Percentiles rank a stretch among this genome's conserved stretches.
Evolutionary conservation across 2,113 vertebrate species (phyloP).

Genomic region (Morone chrysops): DNA sequence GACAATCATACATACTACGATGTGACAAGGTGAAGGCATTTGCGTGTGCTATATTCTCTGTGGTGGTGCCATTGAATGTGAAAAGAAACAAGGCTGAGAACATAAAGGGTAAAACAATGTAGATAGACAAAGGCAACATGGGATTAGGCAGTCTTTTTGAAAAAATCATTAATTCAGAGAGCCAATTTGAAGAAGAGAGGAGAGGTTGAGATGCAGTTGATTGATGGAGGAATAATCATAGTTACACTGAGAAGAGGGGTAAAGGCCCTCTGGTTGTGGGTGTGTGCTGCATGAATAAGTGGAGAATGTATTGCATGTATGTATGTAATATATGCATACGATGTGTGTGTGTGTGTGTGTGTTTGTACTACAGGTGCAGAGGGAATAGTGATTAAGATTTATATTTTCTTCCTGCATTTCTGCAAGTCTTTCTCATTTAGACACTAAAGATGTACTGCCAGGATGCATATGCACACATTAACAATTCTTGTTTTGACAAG

Average conservation of each 20-base stretch:
- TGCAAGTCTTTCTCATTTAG: conserved; percentile 31
- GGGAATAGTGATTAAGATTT: conserved; percentile 34
- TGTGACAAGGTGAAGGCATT: conserved; percentile 32
- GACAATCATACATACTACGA: neutral
- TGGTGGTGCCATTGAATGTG: neutral
- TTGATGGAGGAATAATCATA: conserved; percentile 38
- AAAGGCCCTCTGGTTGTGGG: conserved; percentile 8
- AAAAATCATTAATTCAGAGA: conserved; percentile 32
- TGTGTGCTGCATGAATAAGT: conserved; percentile 23
- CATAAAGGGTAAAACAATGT: neutral
- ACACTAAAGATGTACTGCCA: conserved; percentile 3
- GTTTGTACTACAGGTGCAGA: neutral
- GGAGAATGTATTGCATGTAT: conserved; percentile 3
- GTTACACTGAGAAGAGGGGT: conserved; percentile 21
- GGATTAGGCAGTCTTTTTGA: conserved; percentile 14
- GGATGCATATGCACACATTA: neutral
- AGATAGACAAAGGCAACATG: conserved; percentile 17
- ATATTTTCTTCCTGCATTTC: conserved; percentile 12
- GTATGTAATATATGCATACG: conserved; percentile 12
- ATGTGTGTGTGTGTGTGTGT: neutral
- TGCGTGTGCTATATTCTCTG: neutral
- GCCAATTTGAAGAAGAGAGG: conserved; percentile 34
- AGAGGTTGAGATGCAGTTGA: conserved; percentile 31
- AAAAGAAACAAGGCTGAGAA: conserved; percentile 5
- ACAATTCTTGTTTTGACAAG: conserved; percentile 2